Evolutionary conservation across 2,113 vertebrate genomes (phyloP), one percentile per base, ranked within the genome.

Genomic region (Taurulus bubalis): DNA sequence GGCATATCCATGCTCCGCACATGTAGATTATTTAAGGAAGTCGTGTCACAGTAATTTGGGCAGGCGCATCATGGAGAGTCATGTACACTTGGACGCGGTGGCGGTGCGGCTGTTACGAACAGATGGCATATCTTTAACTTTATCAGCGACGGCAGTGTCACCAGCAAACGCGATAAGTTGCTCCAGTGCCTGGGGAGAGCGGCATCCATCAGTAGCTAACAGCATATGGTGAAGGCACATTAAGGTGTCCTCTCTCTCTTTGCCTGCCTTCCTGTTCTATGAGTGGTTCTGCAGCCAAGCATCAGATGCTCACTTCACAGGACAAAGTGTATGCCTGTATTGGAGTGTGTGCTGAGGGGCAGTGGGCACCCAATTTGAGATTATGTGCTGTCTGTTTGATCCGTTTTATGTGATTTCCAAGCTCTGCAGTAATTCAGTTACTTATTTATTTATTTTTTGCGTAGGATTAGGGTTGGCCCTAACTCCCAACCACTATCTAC

Each of bases 41-140:
- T 38, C 1, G 49, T 55, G 36, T 28, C 66, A 47, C 45, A n/a
- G 32, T 49, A 49, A 81, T 77, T 78, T 34, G n/a, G 36, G 65
- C 63, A 26, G 63, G 71, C 51, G n/a, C 42, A n/a, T 38, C 38
- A 30, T 8, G 15, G 76, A 64, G 34, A 70, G 30, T 22, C 6
- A 11, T 8, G 16, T 30, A 70, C 12, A 18, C 60, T 85, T 78
- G 80, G 40, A 80, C 4, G 28, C 51, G 62, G 68, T 72, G 62
- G 60, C 59, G n/a, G 45, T 34, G 76, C 83, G 81, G 88, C 79
- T 84, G 51, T 83, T 79, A 40, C 14, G 79, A 88, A 86, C 92
- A 94, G 94, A 95, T 94, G 92, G 93, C 86, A 80, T 84, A 56
- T 91, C 80, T 92, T 92, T 93, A 91, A 92, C 87, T 91, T 91